Percentiles rank a stretch among this genome's conserved stretches.
phyloP scores from a whole-genome alignment of 2,797 vertebrate genomes.

The Bradypus variegatus region DNA sequence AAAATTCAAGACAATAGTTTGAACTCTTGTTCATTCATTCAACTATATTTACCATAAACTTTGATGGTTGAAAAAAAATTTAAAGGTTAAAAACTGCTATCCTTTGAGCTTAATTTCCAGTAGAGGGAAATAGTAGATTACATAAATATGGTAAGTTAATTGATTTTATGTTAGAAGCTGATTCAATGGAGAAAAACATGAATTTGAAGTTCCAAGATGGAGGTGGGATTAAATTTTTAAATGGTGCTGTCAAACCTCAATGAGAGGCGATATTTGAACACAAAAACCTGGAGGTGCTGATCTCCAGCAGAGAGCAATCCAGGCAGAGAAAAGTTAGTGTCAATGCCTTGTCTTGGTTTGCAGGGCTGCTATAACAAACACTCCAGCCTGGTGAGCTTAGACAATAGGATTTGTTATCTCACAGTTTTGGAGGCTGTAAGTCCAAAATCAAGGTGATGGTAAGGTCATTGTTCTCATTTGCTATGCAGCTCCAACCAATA shows the following conservation, averaged over 20 bases:
- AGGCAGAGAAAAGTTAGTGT: neutral
- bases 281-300: neutral
- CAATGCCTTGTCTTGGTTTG: neutral
- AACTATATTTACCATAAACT: neutral
- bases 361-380: no score
- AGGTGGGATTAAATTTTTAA: neutral
- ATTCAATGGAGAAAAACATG: neutral
- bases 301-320: neutral
- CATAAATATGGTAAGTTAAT: neutral
- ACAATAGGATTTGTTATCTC: no score
- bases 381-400: no score
- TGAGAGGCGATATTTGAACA: neutral
- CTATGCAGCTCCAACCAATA: no score
- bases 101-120: neutral
- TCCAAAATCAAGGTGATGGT: no score
- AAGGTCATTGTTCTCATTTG: no score
- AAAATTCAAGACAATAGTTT: neutral
- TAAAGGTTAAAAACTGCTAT: neutral
- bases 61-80: neutral
- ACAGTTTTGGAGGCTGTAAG: no score
- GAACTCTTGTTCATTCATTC: neutral
- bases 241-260: neutral
- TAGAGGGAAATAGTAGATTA: neutral
- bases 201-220: neutral
- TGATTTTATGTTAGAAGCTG: neutral